phyloP scores from a whole-genome alignment of 2,888 invertebrate genomes.

The Yponomeuta malinellus region DNA sequence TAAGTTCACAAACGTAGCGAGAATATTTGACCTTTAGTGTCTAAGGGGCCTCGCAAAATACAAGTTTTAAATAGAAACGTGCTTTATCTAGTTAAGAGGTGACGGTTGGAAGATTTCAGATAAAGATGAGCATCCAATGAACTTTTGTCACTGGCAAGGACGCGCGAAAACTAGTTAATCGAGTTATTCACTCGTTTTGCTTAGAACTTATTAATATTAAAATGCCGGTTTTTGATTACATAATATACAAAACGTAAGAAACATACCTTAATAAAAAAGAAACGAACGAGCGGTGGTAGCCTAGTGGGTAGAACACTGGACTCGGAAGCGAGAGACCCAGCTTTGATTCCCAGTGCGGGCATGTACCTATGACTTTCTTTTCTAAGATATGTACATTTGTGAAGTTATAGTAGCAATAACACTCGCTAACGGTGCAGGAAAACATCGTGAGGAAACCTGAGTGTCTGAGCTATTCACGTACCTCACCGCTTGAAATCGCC shows the following conservation, averaged over 20 bases:
- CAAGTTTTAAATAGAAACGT: neutral
- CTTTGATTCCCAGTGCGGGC: too few relatives aligned
- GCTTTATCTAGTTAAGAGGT: neutral
- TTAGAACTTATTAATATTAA: neutral
- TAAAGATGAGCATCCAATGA: neutral
- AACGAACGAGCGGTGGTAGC: too few relatives aligned
- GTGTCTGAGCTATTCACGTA: too few relatives aligned
- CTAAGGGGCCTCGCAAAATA: neutral
- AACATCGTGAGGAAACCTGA: too few relatives aligned
- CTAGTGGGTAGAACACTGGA: too few relatives aligned
- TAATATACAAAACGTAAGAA: neutral
- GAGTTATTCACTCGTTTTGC: neutral
- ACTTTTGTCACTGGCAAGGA: neutral
- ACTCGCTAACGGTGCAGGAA: too few relatives aligned
- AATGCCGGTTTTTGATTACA: neutral
- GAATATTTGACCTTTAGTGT: neutral
- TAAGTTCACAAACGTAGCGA: too few relatives aligned
- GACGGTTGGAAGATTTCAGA: neutral
- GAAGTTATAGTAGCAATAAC: too few relatives aligned
- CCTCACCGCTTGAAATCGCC: too few relatives aligned
- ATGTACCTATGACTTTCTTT: too few relatives aligned
- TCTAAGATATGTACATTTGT: too few relatives aligned
- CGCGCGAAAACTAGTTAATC: neutral
- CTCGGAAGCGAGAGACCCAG: too few relatives aligned
- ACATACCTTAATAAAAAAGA: neutral